A percentile compares a stretch with the other conserved stretches of the same genome.
These are phyloP conservation scores for Tylochromis polylepis DNA, from an alignment of 2,113 vertebrate species.

Conservation along the genomic window DNA sequence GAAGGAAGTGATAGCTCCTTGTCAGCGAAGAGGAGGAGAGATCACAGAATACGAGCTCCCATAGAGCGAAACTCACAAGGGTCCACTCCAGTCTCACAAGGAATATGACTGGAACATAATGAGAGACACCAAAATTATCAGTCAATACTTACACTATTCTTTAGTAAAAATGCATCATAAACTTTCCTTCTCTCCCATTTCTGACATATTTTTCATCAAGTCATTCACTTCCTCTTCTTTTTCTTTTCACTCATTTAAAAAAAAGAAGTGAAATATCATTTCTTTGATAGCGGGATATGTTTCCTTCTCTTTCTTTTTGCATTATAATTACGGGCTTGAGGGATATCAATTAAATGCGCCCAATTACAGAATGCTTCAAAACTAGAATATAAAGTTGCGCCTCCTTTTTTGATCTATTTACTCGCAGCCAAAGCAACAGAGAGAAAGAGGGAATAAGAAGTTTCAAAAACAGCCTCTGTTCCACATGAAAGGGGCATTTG, in stretches of 20 bases:
- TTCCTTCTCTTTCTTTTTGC: constrained; percentile 25
- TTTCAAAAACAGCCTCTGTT: constrained; percentile 73
- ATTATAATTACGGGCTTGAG: constrained; percentile 65
- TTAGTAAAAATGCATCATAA: constrained; percentile 19
- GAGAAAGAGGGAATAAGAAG: constrained; percentile 53
- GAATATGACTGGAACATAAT: constrained; percentile 57
- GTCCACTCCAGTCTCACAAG: constrained; percentile 55
- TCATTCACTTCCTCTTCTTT: not conserved
- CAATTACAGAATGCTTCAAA: constrained; percentile 72
- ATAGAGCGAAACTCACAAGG: constrained; percentile 55
- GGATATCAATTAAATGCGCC: constrained; percentile 71
- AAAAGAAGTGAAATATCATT: constrained; percentile 23
- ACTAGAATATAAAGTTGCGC: constrained; percentile 61
- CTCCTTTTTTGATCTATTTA: constrained; percentile 72
- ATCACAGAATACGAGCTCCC: constrained; percentile 62
- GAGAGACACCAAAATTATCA: constrained; percentile 36
- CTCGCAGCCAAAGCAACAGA: constrained; percentile 57
- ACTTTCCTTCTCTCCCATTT: constrained; percentile 35
- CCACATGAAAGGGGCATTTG: constrained; percentile 72
- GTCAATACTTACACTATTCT: constrained; percentile 41
- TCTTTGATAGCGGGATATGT: constrained; percentile 13
- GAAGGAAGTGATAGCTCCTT: constrained; percentile 64
- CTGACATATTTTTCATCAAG: constrained; percentile 28
- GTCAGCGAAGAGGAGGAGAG: constrained; percentile 61
- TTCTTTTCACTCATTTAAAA: constrained; percentile 22